Evolutionary conservation across 2,888 invertebrate species (phyloP).

Genomic region (Drosophila infuscata): DNA sequence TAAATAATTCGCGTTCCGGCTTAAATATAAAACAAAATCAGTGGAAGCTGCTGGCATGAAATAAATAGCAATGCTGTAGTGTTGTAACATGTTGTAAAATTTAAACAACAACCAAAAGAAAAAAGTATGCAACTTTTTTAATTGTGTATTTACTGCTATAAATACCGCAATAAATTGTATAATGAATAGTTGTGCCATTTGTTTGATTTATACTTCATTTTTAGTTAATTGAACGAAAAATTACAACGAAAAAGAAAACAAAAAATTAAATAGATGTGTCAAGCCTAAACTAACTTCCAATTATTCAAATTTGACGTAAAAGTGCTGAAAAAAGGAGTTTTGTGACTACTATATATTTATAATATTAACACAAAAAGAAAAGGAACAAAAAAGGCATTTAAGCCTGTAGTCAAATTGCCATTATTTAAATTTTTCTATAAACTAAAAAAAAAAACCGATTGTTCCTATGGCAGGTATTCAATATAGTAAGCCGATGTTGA

Average conservation of each 20-base stretch:
- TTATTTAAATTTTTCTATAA: not conserved
- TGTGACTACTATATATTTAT: not conserved
- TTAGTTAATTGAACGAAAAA: not conserved
- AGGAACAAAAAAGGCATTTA: not conserved
- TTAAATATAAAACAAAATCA: not conserved
- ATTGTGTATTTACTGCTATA: not conserved
- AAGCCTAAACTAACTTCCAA: not conserved
- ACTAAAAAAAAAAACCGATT: not conserved
- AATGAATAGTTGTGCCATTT: not conserved
- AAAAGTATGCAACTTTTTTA: not conserved
- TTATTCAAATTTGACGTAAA: not conserved
- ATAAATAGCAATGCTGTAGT: not conserved
- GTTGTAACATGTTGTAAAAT: not conserved
- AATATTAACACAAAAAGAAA: not conserved
- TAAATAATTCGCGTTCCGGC: not conserved
- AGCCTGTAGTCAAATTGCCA: not conserved
- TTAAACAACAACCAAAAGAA: not conserved
- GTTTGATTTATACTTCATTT: not conserved
- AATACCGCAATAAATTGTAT: not conserved
- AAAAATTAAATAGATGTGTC: not conserved
- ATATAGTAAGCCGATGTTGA: not conserved
- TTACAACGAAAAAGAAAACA: not conserved
- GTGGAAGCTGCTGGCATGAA: not conserved
- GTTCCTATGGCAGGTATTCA: not conserved
- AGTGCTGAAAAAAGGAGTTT: not conserved